A percentile compares a stretch with the other conserved stretches of the same genome.
phyloP scores from a whole-genome alignment of 2,113 vertebrate genomes.

The Pelvicachromis taeniatus region DNA sequence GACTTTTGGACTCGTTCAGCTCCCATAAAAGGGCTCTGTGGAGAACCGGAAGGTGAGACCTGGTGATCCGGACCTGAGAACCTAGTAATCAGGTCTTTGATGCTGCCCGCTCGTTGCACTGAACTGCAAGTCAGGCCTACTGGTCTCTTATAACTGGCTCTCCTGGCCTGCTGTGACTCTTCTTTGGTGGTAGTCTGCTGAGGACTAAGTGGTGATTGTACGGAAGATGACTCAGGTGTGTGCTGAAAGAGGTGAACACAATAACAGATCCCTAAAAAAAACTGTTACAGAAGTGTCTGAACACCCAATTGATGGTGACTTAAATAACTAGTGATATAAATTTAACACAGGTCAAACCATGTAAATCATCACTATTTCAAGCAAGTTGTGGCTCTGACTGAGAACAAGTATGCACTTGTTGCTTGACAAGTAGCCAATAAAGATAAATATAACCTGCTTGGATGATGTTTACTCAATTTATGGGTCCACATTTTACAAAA shows the following conservation, averaged over 20 bases:
- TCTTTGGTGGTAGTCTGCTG: neutral
- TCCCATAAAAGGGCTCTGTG: neutral
- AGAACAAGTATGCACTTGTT: neutral
- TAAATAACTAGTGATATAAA: neutral
- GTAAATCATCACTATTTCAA: neutral
- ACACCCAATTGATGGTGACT: neutral
- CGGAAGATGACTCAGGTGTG: neutral
- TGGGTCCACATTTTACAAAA: neutral
- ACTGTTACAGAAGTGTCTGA: neutral
- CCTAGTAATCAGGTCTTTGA: constrained; percentile 69
- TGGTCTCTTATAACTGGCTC: neutral
- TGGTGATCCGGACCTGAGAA: constrained; percentile 52
- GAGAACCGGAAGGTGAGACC: neutral
- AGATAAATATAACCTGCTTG: neutral
- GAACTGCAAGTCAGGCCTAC: neutral
- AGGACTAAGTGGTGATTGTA: neutral
- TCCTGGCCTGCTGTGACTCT: constrained; percentile 13
- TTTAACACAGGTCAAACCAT: neutral
- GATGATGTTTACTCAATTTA: neutral
- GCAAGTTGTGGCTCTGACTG: neutral
- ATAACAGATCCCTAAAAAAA: constrained; percentile 17
- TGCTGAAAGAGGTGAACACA: constrained; percentile 55
- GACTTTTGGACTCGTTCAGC: neutral
- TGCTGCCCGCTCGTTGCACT: constrained; percentile 45
- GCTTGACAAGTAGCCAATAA: neutral